Evolutionary conservation across 2,888 invertebrate genomes (phyloP).

Genomic region (Morpho deidamia): DNA sequence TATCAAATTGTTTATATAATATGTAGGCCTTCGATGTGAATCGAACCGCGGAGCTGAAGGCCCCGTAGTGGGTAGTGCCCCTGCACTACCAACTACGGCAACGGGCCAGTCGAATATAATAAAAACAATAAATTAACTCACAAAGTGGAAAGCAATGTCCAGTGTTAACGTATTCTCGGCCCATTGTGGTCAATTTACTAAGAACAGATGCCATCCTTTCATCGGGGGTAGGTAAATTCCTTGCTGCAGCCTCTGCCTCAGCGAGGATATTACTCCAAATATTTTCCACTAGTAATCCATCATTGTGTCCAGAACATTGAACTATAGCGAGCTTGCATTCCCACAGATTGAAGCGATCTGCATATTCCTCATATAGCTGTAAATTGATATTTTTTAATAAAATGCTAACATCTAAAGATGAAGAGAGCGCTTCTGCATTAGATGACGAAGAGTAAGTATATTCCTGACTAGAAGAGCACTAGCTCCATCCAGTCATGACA

Average conservation of each 20-base stretch:
- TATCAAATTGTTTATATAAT: too few relatives aligned
- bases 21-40: too few relatives aligned
- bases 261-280: constrained; percentile 93
- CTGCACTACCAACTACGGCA: too few relatives aligned
- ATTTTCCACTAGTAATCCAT: constrained; percentile 90
- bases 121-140: constrained; percentile 51
- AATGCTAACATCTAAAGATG: too few relatives aligned
- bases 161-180: constrained; percentile 87
- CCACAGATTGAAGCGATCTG: constrained; percentile 92
- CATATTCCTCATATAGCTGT: constrained; percentile 93
- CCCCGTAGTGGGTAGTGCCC: too few relatives aligned
- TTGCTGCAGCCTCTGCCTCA: constrained; percentile 74
- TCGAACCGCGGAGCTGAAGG: too few relatives aligned
- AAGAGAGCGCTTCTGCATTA: too few relatives aligned
- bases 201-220: constrained; percentile 84
- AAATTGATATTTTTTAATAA: too few relatives aligned
- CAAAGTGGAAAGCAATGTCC: constrained; percentile 93
- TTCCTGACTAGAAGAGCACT: too few relatives aligned
- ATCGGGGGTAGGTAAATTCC: constrained; percentile 57
- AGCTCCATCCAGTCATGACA: too few relatives aligned
- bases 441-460: too few relatives aligned
- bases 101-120: too few relatives aligned
- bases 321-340: constrained; percentile 97
- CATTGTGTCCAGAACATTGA: constrained; percentile 95
- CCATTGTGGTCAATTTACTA: constrained; percentile 86